Conservation (phyloP, 1,140 invertebrate genomes). For the Adelges cooleyi region DNA sequence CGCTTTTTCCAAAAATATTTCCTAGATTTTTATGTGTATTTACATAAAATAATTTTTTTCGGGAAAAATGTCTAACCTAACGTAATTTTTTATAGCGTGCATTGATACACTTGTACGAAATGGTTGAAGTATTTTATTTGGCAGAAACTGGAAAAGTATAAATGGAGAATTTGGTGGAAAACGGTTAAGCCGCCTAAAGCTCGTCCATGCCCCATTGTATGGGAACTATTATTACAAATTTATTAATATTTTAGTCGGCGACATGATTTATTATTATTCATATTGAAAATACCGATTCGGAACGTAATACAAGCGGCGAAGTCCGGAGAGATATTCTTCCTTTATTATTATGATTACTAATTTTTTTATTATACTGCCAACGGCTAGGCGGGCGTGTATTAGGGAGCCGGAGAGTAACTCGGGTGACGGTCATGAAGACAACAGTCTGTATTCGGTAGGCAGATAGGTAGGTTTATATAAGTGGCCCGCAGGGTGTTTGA, state of each 20-base stretch:
- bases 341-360: not conserved
- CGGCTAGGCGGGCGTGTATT: constrained; percentile 7
- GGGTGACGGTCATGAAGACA: not conserved
- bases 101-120: too few relatives aligned
- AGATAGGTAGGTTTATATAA: not conserved
- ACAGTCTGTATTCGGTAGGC: not conserved
- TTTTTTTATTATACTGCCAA: constrained; percentile 1
- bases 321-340: not conserved
- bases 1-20: too few relatives aligned
- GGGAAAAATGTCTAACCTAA: too few relatives aligned
- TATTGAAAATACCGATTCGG: constrained; percentile 20
- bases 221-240: constrained; percentile 6
- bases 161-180: too few relatives aligned
- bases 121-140: too few relatives aligned
- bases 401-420: not conserved
- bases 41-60: too few relatives aligned
- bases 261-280: constrained; percentile 23
- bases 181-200: too few relatives aligned
- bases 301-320: too few relatives aligned
- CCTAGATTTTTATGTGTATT: too few relatives aligned
- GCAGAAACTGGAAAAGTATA: too few relatives aligned
- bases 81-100: too few relatives aligned
- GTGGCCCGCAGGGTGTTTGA: not conserved
- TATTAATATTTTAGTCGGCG: not conserved
- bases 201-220: too few relatives aligned